Percentiles rank a stretch among this genome's conserved stretches.
phyloP scores from a whole-genome alignment of 92 coral and sea anemone species.

The Siderastrea radians region DNA sequence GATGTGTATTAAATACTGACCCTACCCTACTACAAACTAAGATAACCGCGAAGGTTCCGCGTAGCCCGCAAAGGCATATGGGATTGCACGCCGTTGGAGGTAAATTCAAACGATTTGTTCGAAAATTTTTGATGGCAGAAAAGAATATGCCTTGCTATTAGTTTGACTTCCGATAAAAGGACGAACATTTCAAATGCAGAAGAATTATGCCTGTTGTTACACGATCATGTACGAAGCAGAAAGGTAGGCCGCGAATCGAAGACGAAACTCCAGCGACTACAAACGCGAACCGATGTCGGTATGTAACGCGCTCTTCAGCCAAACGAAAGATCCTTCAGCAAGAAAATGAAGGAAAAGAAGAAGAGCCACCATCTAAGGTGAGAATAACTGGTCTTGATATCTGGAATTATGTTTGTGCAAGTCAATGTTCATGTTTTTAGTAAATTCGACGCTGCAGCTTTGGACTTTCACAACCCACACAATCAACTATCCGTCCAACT shows the following conservation, averaged over 20 bases:
- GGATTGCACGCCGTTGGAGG: constrained; percentile 53
- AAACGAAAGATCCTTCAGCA: constrained; percentile 72
- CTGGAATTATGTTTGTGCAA: background rate
- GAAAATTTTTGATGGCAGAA: constrained; percentile 25
- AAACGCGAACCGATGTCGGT: constrained; percentile 14
- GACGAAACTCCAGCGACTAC: constrained; percentile 78
- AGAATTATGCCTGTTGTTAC: constrained; percentile 84
- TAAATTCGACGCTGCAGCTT: background rate
- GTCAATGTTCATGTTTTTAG: background rate
- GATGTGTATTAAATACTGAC: background rate
- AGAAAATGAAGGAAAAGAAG: constrained; percentile 38
- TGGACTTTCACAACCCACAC: too few relatives aligned
- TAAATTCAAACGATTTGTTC: constrained; percentile 61
- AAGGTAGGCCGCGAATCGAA: constrained; percentile 72
- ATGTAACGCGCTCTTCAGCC: constrained; percentile 57
- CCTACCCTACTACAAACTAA: constrained; percentile 14
- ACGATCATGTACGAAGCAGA: constrained; percentile 77
- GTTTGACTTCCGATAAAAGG: background rate
- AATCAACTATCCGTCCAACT: too few relatives aligned
- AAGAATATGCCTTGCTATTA: background rate
- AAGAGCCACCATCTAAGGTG: constrained; percentile 75
- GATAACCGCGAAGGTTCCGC: background rate
- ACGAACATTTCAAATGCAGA: background rate
- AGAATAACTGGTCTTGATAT: background rate
- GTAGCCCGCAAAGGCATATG: constrained; percentile 24